Evolutionary conservation across 2,797 vertebrate species (phyloP).

Genomic region (Uromys caudimaculatus): DNA sequence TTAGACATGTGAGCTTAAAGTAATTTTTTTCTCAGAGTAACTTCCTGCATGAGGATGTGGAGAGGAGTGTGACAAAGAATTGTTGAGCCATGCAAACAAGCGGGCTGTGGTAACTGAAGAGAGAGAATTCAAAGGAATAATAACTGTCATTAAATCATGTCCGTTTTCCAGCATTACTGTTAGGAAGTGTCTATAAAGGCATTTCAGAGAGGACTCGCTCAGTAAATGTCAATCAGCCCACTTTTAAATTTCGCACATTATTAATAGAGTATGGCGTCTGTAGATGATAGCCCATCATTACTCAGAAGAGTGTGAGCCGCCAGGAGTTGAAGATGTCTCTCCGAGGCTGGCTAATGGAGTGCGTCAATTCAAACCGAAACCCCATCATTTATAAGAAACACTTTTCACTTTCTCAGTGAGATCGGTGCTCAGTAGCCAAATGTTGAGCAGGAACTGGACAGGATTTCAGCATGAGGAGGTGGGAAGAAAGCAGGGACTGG

Average conservation of each 20-base stretch:
- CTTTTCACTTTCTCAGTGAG: conserved; percentile 3
- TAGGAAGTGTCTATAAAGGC: conserved; percentile 8
- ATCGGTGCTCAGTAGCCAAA: neutral
- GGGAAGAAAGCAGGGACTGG: neutral
- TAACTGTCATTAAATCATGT: neutral
- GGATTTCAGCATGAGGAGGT: neutral
- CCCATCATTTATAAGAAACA: conserved; percentile 24
- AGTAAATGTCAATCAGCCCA: neutral
- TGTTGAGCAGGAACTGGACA: conserved; percentile 49
- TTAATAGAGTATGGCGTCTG: neutral
- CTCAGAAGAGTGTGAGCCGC: conserved; percentile 19
- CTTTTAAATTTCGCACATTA: conserved; percentile 56
- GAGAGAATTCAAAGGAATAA: conserved; percentile 27
- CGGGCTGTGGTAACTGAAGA: neutral
- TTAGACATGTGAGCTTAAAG: conserved; percentile 82
- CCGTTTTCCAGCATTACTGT: neutral
- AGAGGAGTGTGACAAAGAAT: neutral
- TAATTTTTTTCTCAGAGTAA: conserved; percentile 32
- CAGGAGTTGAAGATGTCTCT: neutral
- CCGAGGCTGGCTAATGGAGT: neutral
- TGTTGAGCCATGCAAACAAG: neutral
- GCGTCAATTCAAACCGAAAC: neutral
- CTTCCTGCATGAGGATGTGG: conserved; percentile 14
- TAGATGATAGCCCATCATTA: neutral
- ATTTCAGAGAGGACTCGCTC: neutral